Evolutionary conservation across 2,113 vertebrate genomes (phyloP).

Genomic region (Micronycteris hirsuta): DNA sequence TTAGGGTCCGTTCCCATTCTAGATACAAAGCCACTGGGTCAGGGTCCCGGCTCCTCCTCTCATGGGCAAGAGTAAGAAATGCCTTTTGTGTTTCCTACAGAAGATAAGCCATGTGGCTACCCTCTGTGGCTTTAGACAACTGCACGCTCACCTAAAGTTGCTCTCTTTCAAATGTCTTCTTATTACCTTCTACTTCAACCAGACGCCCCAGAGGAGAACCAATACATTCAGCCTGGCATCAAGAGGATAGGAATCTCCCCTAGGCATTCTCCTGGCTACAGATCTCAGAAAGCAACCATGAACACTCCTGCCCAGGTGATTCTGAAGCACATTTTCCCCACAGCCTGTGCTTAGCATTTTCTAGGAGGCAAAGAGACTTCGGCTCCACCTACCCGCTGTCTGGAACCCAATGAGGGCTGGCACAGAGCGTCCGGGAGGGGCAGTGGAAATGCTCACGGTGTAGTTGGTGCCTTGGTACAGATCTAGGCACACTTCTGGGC

Average conservation of each 20-base stretch:
- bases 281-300: not conserved
- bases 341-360: not conserved
- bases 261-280: too few relatives aligned
- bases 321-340: not conserved
- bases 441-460: slow-evolving; percentile 81
- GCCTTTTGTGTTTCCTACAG: not conserved
- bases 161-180: not conserved
- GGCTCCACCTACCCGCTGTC: slow-evolving; percentile 78
- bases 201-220: not conserved
- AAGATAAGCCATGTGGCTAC: not conserved
- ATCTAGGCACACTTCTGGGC: slow-evolving; percentile 82
- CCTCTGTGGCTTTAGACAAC: not conserved
- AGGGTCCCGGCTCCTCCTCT: not conserved
- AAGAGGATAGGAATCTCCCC: not conserved
- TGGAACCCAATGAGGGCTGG: slow-evolving; percentile 76
- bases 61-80: not conserved
- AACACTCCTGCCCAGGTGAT: not conserved
- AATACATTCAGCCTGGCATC: not conserved
- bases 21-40: not conserved
- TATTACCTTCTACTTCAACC: not conserved
- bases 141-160: not conserved
- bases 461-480: slow-evolving; percentile 86
- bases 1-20: not conserved
- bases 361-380: slow-evolving; percentile 24
- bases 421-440: slow-evolving; percentile 75